Evolutionary conservation across 2,113 vertebrate species (phyloP), one percentile per base, ranked within the genome.

Genomic region (Pithys albifrons): DNA sequence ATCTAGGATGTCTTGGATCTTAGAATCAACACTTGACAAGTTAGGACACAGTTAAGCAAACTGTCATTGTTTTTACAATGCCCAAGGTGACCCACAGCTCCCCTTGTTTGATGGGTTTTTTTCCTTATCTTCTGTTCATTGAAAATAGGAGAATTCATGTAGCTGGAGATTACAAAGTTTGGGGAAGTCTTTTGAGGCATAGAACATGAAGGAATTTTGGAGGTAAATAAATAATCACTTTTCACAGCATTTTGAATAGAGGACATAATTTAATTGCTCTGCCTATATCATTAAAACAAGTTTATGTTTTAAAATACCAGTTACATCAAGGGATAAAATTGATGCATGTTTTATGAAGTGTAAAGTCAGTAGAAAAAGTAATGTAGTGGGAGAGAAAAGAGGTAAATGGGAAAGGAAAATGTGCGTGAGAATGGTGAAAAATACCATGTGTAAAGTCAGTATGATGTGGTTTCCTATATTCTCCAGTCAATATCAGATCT

Each of bases 231-330:
- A 13, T 67, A 46, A 62, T 52, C 6, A 10, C 39, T 86, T 92
- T 49, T 71, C 77, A 75, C 28, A 45, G 6, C 12, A 15, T 77
- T 89, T 87, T 18, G 52, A 33, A 81, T 64, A 23, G 20, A 46
- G 33, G 27, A 66, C 35, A 18, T 74, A 43, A 76, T 65, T 95
- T 77, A 66, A 73, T 69, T 96, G 17, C 7, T 87, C 23, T 67
- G 19, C 15, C 23, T 66, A 1, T 41, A 45, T 90, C 7, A 31
- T 75, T 93, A 72, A 79, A 78, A 29, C 1, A 8, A 23, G 1
- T 51, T 51, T 29, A 14, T 43, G 27, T 62, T 77, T 65, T 82
- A 45, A 76, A 80, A 14, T 66, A 41, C 10, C 10, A 23, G 9
- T 80, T 65, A 12, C 41, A 41, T n/a, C 62, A 65, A 58, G 55